A percentile compares a stretch with the other conserved stretches of the same genome.
Evolutionary conservation across 1,140 invertebrate species (phyloP).

Genomic region (Helicoverpa zea): DNA sequence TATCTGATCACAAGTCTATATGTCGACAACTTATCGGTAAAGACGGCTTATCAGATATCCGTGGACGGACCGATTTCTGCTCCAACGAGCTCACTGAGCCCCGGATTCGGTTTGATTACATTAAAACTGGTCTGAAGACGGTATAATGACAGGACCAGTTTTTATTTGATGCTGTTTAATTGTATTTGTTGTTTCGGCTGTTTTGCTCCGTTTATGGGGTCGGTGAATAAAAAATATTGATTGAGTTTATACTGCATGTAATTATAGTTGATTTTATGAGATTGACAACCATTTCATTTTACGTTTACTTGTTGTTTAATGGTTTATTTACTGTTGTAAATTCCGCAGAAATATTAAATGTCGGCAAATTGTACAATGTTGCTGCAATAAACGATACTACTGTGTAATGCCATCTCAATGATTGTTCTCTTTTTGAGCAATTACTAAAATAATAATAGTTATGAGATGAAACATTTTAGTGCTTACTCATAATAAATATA

Average conservation of each 20-base stretch:
- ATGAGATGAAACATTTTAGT: too few relatives aligned
- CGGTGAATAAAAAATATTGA: background rate
- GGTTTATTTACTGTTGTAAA: background rate
- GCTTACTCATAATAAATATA: background rate
- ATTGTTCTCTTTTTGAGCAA: background rate
- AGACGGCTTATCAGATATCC: slow-evolving; percentile 64
- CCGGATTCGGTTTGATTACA: slow-evolving; percentile 58
- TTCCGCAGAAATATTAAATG: background rate
- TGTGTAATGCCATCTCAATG: background rate
- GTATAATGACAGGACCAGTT: background rate
- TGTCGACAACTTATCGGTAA: slow-evolving; percentile 64
- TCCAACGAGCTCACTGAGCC: slow-evolving; percentile 54
- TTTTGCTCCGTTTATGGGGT: slow-evolving; percentile 28
- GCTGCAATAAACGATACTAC: background rate
- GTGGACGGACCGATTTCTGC: slow-evolving; percentile 57
- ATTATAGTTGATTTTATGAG: background rate
- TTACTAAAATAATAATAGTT: background rate
- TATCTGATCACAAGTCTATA: slow-evolving; percentile 69
- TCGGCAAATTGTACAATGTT: background rate
- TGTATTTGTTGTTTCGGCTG: slow-evolving; percentile 30
- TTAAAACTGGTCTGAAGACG: slow-evolving; percentile 55
- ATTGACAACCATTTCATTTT: background rate
- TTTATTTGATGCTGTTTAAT: slow-evolving; percentile 32
- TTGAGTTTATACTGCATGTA: background rate
- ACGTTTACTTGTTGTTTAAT: background rate